Evolutionary conservation across 2,797 vertebrate genomes (phyloP).

Genomic region (Gorsachius magnificus): DNA sequence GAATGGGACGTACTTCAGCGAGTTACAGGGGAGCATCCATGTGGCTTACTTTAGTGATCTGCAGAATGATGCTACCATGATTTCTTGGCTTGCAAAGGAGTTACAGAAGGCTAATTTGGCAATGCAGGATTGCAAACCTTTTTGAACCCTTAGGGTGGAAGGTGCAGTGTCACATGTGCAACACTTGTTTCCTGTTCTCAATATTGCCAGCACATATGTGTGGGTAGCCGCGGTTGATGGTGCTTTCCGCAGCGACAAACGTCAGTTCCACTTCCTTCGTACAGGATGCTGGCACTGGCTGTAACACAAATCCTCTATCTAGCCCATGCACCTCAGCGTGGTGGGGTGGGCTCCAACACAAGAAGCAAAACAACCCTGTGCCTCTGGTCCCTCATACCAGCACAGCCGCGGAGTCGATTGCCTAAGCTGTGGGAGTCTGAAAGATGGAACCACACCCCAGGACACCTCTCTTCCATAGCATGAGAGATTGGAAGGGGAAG

Average conservation of each 20-base stretch:
- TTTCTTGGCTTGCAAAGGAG: neutral
- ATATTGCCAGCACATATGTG: neutral
- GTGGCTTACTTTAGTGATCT: neutral
- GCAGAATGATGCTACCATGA: neutral
- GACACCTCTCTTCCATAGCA: neutral
- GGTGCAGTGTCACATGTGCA: neutral
- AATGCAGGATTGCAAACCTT: neutral
- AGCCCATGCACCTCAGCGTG: neutral
- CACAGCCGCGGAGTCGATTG: accelerated
- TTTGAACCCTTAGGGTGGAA: neutral
- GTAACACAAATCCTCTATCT: neutral
- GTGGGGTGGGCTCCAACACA: accelerated
- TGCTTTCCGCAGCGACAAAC: neutral
- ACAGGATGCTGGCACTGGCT: neutral
- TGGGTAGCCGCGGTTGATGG: neutral
- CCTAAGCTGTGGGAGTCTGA: neutral
- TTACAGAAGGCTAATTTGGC: neutral
- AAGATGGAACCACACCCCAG: neutral
- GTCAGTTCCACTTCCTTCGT: neutral
- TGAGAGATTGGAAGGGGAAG: neutral
- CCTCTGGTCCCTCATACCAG: neutral
- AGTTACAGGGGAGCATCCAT: neutral
- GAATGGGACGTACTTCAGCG: accelerated
- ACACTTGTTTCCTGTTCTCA: neutral
- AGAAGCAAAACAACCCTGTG: neutral